Conservation (phyloP, 2,888 invertebrate species). For the Xestia ashworthii region DNA sequence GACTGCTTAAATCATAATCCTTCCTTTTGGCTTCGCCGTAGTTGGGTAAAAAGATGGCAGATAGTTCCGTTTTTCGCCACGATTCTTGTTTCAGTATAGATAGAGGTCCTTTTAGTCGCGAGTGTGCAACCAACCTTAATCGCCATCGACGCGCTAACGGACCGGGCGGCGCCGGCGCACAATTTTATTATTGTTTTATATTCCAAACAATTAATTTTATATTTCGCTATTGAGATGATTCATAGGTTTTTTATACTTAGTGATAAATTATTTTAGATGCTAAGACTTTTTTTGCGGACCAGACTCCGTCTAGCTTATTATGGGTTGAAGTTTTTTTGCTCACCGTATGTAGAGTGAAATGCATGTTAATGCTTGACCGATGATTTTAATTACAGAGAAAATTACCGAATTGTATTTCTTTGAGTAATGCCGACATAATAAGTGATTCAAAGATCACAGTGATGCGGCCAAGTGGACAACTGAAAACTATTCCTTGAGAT, state of each 20-base stretch:
- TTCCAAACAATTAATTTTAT: slow-evolving; percentile 79
- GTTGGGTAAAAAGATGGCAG: no score
- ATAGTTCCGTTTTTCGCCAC: background rate
- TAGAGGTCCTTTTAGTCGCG: slow-evolving; percentile 28
- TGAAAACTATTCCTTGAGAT: background rate
- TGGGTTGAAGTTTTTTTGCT: slow-evolving; percentile 33
- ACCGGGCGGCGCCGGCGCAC: slow-evolving; percentile 74
- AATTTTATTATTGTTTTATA: slow-evolving; percentile 79
- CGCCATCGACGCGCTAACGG: slow-evolving; percentile 70
- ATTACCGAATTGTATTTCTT: slow-evolving; percentile 12
- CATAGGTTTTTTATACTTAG: slow-evolving; percentile 59
- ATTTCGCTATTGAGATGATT: slow-evolving; percentile 68
- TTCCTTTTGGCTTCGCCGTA: no score
- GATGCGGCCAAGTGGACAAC: background rate
- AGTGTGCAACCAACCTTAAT: slow-evolving; percentile 57
- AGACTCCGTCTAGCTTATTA: slow-evolving; percentile 28
- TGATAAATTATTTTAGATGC: slow-evolving; percentile 49
- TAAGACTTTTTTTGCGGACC: slow-evolving; percentile 34
- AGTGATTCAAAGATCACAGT: background rate
- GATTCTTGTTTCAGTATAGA: background rate
- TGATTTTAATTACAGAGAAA: slow-evolving; percentile 34
- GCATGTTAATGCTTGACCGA: slow-evolving; percentile 23
- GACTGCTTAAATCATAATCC: no score
- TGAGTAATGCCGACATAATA: slow-evolving; percentile 8
- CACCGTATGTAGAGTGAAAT: slow-evolving; percentile 30